Base-by-base conservation (phyloP, 1,140 invertebrate species). In the Carposina sasakii region DNA sequence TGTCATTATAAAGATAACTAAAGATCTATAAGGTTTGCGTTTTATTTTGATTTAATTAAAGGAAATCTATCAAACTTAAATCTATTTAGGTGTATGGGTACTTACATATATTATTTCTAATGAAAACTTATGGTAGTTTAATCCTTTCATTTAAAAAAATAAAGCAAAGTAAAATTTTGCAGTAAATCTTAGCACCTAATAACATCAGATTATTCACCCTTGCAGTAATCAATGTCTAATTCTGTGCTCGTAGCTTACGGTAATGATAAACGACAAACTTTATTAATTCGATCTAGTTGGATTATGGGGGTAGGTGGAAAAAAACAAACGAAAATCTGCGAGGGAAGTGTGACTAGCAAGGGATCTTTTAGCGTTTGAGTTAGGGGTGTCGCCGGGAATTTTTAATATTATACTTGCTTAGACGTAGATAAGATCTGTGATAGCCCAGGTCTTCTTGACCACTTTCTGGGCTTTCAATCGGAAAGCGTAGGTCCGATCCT, bases 181-280 rank as follows among this genome's bases (percentile, higher is more conserved):
- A 60, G 63, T 71, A 77, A 74, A 71, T 79, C 72, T 76, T 67
- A 40, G 40, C 36, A 57, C 56, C 63, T 73, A 79, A 79, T 82
- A 79, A 76, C 73, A 57, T 74, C 57, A 63, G 56, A 64, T 73
- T 70, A 71, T 69, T 67, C 77, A 74, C 71, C 75, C 75, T 68
- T 72, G 59, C 52, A 60, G 71, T 66, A 74, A 81, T 81, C 74
- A 81, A 67, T 71, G 78, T 82, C 78, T 82, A 76, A 82, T 77
- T 78, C 58, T 48, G 70, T 77, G 76, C 71, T 78, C 75, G 60
- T 55, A 73, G 70, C 73, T 78, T 74, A 77, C 76, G 57, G 77
- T 81, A 81, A 83, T 83, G 78, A 83, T 83, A 74, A 81, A 83
- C 78, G 76, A 78, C 71, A 71, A 77, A 70, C 59, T 73, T 72